These are phyloP conservation scores for Pristionchus mayeri DNA, from an alignment of 2,888 invertebrate species.

Conservation along the genomic window DNA sequence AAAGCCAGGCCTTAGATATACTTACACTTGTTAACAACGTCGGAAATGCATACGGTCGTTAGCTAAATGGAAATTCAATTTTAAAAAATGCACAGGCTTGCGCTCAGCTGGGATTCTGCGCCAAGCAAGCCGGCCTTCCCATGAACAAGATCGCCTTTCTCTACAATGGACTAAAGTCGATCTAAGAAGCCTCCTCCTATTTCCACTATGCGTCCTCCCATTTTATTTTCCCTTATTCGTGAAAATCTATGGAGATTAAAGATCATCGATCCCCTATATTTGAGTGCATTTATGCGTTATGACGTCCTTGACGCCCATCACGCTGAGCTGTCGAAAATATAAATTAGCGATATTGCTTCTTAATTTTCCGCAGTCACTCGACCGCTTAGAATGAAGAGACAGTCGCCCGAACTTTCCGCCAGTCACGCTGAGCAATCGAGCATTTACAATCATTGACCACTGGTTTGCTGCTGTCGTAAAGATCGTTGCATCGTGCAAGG, in stretches of 20 bases:
- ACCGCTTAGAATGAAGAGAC: no score
- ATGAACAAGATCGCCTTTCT: conserved; percentile 37
- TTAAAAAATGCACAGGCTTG: conserved; percentile 53
- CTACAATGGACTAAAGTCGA: not conserved
- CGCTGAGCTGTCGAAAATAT: no score
- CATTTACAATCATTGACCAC: no score
- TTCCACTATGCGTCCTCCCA: not conserved
- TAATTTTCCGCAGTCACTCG: no score
- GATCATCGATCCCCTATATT: not conserved
- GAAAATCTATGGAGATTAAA: not conserved
- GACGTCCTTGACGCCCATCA: not conserved
- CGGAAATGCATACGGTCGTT: no score
- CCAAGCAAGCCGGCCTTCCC: not conserved
- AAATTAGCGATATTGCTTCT: no score
- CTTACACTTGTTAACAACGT: not conserved
- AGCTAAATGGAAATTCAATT: not conserved
- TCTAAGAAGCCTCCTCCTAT: conserved; percentile 2
- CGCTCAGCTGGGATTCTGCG: conserved; percentile 54
- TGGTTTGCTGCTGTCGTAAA: no score
- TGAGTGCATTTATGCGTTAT: not conserved
- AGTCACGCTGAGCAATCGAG: no score
- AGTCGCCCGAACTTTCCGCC: no score
- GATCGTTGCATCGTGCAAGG: no score
- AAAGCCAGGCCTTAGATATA: not conserved
- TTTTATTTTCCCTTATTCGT: not conserved